Base-by-base conservation (phyloP, 2,113 vertebrate species). In the Anas platyrhynchos region DNA sequence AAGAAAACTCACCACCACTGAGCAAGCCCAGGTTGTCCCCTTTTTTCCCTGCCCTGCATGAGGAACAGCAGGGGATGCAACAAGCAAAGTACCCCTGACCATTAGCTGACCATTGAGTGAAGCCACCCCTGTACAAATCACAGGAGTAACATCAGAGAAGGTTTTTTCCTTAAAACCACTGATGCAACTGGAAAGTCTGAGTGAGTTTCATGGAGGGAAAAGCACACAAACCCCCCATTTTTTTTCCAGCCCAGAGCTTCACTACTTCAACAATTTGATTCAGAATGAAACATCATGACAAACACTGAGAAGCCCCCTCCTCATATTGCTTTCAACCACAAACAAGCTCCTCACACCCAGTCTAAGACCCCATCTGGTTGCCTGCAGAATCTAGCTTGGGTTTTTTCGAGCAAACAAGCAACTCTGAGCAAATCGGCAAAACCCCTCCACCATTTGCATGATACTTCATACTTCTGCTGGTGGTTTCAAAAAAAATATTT, bases 401-500 rank as follows among this genome's bases (percentile, higher is more conserved):
- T 31, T 62, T 90, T 72, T 77, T 13, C 8, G 17, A 32, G 36
- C 81, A 80, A 56, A 22, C 23, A 46, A 78, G 12, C 2, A 32
- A 3, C 27, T 86, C 67, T 5, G 2, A 74, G 44, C 29, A 78
- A 61, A 68, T 7, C 56, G 52, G n/a, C 46, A 61, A 79, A 77
- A 8, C 5, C 26, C n/a, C 8, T 6, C 31, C 12, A 31, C 29
- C n/a, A 46, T 55, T 84, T 25, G n/a, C 86, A 41, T 0, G 1
- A 20, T 32, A 11, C 8, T 48, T 69, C 29, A 15, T 21, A 61
- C 56, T 92, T 95, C 84, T 77, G 63, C 36, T 36, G 23, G 36
- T 0, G 0, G 31, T 32, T 82, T 44, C 6, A 63, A n/a, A 71
- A 50, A 21, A 3, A 11, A 23, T 54, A 48, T 8, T 8, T 59